phyloP scores from a whole-genome alignment of 1,140 invertebrate genomes.

The Stegodyphus mimosarum region DNA sequence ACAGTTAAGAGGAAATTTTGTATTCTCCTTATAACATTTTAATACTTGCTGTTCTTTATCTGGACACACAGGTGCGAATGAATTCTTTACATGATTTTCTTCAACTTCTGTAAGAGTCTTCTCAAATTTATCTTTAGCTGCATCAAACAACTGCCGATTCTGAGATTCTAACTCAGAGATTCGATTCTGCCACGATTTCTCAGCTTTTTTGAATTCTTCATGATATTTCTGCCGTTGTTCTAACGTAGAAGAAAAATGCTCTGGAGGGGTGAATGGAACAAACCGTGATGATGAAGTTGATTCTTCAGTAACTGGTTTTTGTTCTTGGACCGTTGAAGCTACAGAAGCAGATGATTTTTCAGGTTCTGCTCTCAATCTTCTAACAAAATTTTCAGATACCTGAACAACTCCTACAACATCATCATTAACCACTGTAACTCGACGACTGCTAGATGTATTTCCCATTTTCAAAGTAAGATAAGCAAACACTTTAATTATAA shows the following conservation, averaged over 20 bases:
- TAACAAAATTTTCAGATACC: constrained; percentile 49
- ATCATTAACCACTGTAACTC: constrained; percentile 51
- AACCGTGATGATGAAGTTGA: background rate
- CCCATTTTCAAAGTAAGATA: constrained; percentile 34
- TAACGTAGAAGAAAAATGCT: constrained; percentile 34
- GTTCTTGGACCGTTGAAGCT: background rate
- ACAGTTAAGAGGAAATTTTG: constrained; percentile 65
- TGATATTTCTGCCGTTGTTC: constrained; percentile 54
- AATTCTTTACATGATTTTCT: constrained; percentile 62
- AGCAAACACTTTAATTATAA: no score
- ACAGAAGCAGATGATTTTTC: constrained; percentile 9
- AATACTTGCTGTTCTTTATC: constrained; percentile 65
- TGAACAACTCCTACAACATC: constrained; percentile 57
- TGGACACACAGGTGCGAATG: constrained; percentile 65
- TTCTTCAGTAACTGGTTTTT: background rate
- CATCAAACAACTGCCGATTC: constrained; percentile 31
- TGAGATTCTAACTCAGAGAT: constrained; percentile 39
- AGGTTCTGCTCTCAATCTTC: constrained; percentile 22
- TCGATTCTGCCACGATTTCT: constrained; percentile 45
- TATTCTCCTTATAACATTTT: constrained; percentile 66
- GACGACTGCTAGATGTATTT: constrained; percentile 28
- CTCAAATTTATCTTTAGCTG: constrained; percentile 28
- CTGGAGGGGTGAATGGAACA: constrained; percentile 36
- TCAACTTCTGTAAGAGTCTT: constrained; percentile 40
- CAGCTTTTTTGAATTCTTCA: constrained; percentile 47